phyloP scores from a whole-genome alignment of 92 coral and sea anemone genomes.

The Micromussa lordhowensis region DNA sequence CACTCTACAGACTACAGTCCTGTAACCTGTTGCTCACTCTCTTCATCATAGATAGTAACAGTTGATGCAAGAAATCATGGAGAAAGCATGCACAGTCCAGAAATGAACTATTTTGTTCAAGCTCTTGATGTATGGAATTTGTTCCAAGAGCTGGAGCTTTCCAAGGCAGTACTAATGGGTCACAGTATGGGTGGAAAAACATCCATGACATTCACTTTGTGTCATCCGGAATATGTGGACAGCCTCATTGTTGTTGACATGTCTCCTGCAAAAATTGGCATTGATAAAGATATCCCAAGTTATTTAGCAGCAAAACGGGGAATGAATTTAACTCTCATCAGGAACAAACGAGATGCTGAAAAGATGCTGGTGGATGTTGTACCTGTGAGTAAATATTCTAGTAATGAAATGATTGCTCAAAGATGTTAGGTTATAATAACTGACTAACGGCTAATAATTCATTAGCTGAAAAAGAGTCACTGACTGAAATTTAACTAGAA shows the following conservation, averaged over 20 bases:
- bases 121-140: constrained; percentile 77
- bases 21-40: background rate
- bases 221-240: constrained; percentile 82
- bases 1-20: background rate
- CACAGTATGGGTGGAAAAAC: constrained; percentile 99
- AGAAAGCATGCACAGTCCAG: constrained; percentile 78
- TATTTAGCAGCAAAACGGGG: constrained; percentile 76
- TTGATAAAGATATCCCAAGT: constrained; percentile 76
- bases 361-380: constrained; percentile 64
- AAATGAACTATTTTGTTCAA: constrained; percentile 85
- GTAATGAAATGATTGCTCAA: no score
- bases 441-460: no score
- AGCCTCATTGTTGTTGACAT: constrained; percentile 85
- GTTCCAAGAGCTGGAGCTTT: constrained; percentile 71
- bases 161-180: constrained; percentile 82
- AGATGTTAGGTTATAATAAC: no score
- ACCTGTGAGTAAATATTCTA: constrained; percentile 68
- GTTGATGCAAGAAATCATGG: constrained; percentile 98
- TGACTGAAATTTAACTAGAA: no score
- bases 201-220: constrained; percentile 86
- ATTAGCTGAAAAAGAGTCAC: no score
- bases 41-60: constrained; percentile 65
- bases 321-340: constrained; percentile 76
- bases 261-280: constrained; percentile 61
- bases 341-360: constrained; percentile 84